Conservation (phyloP, 2,113 vertebrate species). For the Notiomystis cincta region DNA sequence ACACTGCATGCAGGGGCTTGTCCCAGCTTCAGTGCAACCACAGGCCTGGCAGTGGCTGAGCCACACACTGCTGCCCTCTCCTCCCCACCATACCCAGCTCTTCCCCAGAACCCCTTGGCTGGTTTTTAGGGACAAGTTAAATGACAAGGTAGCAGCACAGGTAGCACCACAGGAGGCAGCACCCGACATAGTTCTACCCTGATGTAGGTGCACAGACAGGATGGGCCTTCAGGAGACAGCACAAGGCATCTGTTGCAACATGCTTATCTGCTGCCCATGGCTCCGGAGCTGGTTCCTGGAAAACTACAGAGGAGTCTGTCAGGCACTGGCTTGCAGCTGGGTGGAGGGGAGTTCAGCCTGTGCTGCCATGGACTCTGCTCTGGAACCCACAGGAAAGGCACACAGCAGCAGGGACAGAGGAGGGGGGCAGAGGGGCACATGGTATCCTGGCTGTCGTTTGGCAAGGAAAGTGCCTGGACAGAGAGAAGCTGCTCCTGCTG, state of each 20-base stretch:
- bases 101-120: background rate
- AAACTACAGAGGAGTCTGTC: background rate
- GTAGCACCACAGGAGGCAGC: background rate
- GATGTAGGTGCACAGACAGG: background rate
- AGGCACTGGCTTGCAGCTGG: accelerated
- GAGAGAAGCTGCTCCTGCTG: background rate
- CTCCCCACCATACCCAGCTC: background rate
- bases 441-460: accelerated
- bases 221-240: background rate
- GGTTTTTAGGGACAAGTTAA: background rate
- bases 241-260: background rate
- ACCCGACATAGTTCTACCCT: background rate
- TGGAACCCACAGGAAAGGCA: background rate
- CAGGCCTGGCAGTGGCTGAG: background rate
- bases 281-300: background rate
- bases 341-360: background rate
- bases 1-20: background rate
- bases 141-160: background rate
- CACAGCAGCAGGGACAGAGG: accelerated
- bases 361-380: background rate
- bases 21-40: background rate
- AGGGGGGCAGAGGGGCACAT: background rate
- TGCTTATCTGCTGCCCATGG: background rate
- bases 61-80: accelerated
- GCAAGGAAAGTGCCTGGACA: background rate